Evolutionary conservation across 2,797 vertebrate genomes (phyloP).

Genomic region (Enteromius viviparus): DNA sequence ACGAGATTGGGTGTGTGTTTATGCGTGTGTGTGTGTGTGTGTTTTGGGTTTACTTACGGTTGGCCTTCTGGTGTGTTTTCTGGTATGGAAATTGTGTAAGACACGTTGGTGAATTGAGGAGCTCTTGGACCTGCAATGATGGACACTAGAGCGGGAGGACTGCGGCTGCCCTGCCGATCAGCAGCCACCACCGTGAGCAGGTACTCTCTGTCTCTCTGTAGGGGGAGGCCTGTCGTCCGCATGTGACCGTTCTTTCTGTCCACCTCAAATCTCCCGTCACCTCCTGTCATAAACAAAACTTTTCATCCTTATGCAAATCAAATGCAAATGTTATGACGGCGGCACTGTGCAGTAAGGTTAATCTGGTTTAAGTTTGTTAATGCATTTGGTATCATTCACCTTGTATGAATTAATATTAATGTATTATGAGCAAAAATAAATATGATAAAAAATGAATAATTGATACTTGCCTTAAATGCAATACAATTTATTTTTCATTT

Average conservation of each 20-base stretch:
- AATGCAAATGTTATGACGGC: background rate
- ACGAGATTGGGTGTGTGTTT: constrained; percentile 19
- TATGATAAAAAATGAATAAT: background rate
- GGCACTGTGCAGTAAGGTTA: background rate
- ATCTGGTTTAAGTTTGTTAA: background rate
- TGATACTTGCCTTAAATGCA: background rate
- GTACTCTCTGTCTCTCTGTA: constrained; percentile 83
- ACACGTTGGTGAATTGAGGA: constrained; percentile 84
- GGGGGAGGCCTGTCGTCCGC: constrained; percentile 82
- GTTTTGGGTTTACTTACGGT: constrained; percentile 75
- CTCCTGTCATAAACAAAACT: constrained; percentile 71
- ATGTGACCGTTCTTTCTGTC: constrained; percentile 85
- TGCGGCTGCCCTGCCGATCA: constrained; percentile 82
- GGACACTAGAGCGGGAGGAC: constrained; percentile 78
- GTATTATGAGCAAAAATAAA: background rate
- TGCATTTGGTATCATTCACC: background rate
- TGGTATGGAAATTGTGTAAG: constrained; percentile 79
- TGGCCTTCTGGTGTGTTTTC: constrained; percentile 80
- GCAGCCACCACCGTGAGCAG: constrained; percentile 82
- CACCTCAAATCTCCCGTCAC: constrained; percentile 85
- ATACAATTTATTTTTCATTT: background rate
- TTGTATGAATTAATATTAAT: background rate
- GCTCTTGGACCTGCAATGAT: constrained; percentile 82
- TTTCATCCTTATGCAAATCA: background rate
- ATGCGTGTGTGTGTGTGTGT: constrained; percentile 8